Base-by-base conservation (phyloP, 2,888 invertebrate genomes). In the Drosophila suboccidentalis region DNA sequence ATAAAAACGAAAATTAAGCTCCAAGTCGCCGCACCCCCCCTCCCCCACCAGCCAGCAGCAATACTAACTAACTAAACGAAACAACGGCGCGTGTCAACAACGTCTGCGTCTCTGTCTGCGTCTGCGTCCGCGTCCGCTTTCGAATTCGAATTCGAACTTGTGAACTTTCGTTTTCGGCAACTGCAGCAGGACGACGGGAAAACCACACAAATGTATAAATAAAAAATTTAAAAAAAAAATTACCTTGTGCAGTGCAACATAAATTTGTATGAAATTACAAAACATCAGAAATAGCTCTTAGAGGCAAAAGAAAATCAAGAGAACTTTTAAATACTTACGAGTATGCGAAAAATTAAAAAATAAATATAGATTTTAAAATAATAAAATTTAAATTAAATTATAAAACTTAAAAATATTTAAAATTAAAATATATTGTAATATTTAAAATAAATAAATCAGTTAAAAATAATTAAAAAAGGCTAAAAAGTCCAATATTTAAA, bases 111-210 rank as follows among this genome's bases (percentile, higher is more conserved):
- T 72, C 55, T 47, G 68, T 58, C 49, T 54, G 69, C 69, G 68
- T 51, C 87, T 77, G 80, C 80, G 68, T 54, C 49, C 50, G 69
- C 69, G 65, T 51, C 83, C 80, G 80, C 77, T 80, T 80, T 80
- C 80, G 80, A 80, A 80, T 80, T 80, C 79, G 78, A 78, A 78
- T 19, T 50, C n/a, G 89, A 85, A 88, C 84, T 75, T 87, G 68
- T 89, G 84, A 85, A 85, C 89, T 85, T 85, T 85, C 88, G 86
- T 75, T 82, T 73, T 75, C 78, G 77, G 60, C 62, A 55, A 64
- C 62, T 43, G 47, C 39, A 59, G 8, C 66, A 77, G 77, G 75
- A 70, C 69, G 54, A 17, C 44, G 55, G 62, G 67, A 67, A 44
- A 58, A 44, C 46, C 59, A 55, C 41, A 13, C 8, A 53, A 74